Percentiles rank a stretch among this genome's conserved stretches.
Evolutionary conservation across 2,888 invertebrate genomes (phyloP).

Genomic region (Xylota segnis): DNA sequence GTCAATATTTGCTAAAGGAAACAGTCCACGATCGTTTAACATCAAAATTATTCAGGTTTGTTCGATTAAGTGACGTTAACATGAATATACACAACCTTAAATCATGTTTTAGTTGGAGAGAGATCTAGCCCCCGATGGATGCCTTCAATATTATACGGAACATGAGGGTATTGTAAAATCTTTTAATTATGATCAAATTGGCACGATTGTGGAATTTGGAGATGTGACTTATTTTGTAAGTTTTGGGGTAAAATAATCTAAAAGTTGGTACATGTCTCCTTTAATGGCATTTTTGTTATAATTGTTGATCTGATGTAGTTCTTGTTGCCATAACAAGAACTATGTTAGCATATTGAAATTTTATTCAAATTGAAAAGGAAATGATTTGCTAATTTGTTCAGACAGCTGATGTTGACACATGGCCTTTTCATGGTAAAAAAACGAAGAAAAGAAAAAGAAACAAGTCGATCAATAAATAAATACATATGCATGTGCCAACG

Average conservation of each 20-base stretch:
- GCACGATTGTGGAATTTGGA: conserved; percentile 86
- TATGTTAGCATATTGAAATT: too few relatives aligned
- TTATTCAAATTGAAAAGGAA: too few relatives aligned
- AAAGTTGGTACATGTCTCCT: too few relatives aligned
- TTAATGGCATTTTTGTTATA: not conserved
- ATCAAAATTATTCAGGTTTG: conserved; percentile 87
- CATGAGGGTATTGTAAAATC: conserved; percentile 87
- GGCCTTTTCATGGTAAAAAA: too few relatives aligned
- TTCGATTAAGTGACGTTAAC: conserved; percentile 68
- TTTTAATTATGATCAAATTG: conserved; percentile 89
- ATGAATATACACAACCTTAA: not conserved
- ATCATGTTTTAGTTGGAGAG: conserved; percentile 83
- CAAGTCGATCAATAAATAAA: too few relatives aligned
- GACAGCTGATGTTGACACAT: too few relatives aligned
- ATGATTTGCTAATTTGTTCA: too few relatives aligned
- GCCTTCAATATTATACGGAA: conserved; percentile 88
- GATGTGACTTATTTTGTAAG: conserved; percentile 88
- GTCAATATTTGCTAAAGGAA: conserved; percentile 87
- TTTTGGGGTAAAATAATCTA: conserved; percentile 29
- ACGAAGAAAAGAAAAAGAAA: too few relatives aligned
- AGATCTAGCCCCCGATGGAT: conserved; percentile 86
- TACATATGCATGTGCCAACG: too few relatives aligned
- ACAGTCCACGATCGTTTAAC: conserved; percentile 87
- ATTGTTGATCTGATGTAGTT: too few relatives aligned
- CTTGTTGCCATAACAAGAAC: too few relatives aligned